These are phyloP conservation scores for Leptopilina boulardi DNA, from an alignment of 1,140 invertebrate species.

Conservation along the genomic window DNA sequence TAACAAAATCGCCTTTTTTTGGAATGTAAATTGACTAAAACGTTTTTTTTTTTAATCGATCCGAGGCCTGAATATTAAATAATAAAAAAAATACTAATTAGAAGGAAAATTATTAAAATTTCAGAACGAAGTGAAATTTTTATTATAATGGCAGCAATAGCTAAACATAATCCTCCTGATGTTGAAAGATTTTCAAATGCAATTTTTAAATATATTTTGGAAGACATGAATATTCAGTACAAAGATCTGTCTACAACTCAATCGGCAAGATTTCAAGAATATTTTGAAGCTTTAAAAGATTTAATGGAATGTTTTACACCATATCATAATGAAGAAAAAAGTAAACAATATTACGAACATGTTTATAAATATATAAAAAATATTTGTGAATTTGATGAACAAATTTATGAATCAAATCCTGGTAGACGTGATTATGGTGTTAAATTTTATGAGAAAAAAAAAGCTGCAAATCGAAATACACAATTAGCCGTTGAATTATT, in stretches of 20 bases:
- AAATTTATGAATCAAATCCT: constrained; percentile 41
- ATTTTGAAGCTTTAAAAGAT: constrained; percentile 12
- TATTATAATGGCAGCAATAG: constrained; percentile 37
- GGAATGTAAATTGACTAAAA: too few relatives aligned
- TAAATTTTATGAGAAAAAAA: constrained; percentile 35
- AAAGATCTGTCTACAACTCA: background rate
- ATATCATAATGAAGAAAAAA: background rate
- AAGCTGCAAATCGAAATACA: constrained; percentile 42
- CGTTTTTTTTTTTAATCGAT: too few relatives aligned
- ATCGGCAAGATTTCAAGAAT: constrained; percentile 5
- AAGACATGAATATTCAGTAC: constrained; percentile 10
- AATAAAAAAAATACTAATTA: background rate
- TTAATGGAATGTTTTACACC: constrained; percentile 10
- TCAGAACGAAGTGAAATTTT: constrained; percentile 41
- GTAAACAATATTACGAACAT: background rate
- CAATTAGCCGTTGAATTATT: constrained; percentile 57
- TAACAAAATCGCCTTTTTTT: too few relatives aligned
- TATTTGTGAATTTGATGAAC: constrained; percentile 40
- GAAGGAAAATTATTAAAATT: constrained; percentile 33
- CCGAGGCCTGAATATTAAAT: too few relatives aligned
- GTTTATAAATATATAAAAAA: constrained; percentile 41
- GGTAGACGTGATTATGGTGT: constrained; percentile 29
- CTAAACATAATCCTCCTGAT: background rate
- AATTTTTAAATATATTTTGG: background rate
- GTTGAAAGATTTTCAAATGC: constrained; percentile 1